phyloP scores from a whole-genome alignment of 2,797 vertebrate genomes.

The Sebastolobus alascanus region DNA sequence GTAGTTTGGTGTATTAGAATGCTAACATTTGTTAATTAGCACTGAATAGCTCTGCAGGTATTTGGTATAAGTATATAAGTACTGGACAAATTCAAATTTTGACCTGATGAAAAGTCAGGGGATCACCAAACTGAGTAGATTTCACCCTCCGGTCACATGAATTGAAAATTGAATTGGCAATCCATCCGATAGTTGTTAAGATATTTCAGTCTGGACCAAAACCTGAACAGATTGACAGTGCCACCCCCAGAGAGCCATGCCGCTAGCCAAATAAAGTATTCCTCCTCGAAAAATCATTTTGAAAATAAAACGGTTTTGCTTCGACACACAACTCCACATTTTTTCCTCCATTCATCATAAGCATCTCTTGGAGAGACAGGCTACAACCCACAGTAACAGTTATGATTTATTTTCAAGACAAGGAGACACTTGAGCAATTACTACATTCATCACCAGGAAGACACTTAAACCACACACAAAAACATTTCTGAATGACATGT shows the following conservation, averaged over 20 bases:
- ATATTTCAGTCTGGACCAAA: constrained; percentile 1
- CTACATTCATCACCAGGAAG: constrained; percentile 29
- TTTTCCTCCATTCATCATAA: constrained; percentile 49
- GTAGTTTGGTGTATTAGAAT: no score
- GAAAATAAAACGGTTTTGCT: constrained; percentile 39
- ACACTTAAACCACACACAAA: constrained; percentile 13
- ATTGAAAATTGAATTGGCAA: background rate
- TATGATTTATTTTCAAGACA: constrained; percentile 53
- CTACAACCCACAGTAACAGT: constrained; percentile 49
- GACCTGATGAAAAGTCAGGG: background rate
- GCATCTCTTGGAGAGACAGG: constrained; percentile 28
- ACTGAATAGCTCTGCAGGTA: background rate
- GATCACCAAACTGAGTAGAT: background rate
- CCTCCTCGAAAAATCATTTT: constrained; percentile 24
- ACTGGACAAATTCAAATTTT: background rate
- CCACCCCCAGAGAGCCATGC: background rate
- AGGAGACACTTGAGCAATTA: constrained; percentile 43
- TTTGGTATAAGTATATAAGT: background rate
- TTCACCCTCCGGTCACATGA: background rate
- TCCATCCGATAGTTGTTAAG: background rate
- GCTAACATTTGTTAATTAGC: background rate
- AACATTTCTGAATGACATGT: constrained; percentile 29
- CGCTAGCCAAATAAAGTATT: background rate
- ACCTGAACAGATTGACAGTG: background rate
- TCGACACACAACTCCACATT: constrained; percentile 18